These are phyloP conservation scores for Drosophila anomalata DNA, from an alignment of 2,888 invertebrate species.

Conservation along the genomic window DNA sequence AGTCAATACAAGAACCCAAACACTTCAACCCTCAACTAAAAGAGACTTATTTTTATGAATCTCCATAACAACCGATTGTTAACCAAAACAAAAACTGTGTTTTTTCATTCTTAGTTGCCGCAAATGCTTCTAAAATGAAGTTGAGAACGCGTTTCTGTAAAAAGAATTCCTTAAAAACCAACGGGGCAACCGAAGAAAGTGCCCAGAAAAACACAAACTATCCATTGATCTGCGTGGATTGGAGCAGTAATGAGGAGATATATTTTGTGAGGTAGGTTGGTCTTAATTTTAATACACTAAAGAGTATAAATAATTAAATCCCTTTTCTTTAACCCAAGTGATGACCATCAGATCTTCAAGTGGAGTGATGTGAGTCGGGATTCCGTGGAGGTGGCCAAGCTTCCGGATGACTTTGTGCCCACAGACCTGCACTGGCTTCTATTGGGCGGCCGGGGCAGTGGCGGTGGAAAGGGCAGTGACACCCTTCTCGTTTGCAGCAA, in stretches of 20 bases:
- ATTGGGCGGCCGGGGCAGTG: slow-evolving; percentile 80
- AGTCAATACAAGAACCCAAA: slow-evolving; percentile 1
- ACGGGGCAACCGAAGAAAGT: slow-evolving; percentile 38
- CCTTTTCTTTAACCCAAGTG: slow-evolving; percentile 85
- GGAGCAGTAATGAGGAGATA: slow-evolving; percentile 97
- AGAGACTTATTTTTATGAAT: neutral
- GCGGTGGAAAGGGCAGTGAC: slow-evolving; percentile 85
- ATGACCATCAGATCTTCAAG: slow-evolving; percentile 94
- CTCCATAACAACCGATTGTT: slow-evolving; percentile 39
- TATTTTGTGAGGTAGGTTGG: slow-evolving; percentile 91
- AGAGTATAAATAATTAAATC: no score
- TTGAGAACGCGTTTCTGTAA: slow-evolving; percentile 91
- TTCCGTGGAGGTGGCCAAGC: slow-evolving; percentile 89
- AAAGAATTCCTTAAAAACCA: slow-evolving; percentile 86
- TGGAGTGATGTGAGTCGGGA: slow-evolving; percentile 94
- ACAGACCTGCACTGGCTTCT: slow-evolving; percentile 94
- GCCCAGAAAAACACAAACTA: slow-evolving; percentile 83
- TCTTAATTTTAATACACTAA: no score
- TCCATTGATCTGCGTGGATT: slow-evolving; percentile 95
- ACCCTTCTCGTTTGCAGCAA: slow-evolving; percentile 93
- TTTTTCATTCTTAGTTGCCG: neutral
- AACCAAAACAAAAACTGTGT: slow-evolving; percentile 17
- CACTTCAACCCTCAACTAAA: slow-evolving; percentile 29
- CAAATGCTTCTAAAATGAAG: slow-evolving; percentile 86
- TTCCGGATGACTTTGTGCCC: slow-evolving; percentile 93